Evolutionary conservation across 2,797 vertebrate species (phyloP).

Genomic region (Lepidocolaptes lacrymiger): DNA sequence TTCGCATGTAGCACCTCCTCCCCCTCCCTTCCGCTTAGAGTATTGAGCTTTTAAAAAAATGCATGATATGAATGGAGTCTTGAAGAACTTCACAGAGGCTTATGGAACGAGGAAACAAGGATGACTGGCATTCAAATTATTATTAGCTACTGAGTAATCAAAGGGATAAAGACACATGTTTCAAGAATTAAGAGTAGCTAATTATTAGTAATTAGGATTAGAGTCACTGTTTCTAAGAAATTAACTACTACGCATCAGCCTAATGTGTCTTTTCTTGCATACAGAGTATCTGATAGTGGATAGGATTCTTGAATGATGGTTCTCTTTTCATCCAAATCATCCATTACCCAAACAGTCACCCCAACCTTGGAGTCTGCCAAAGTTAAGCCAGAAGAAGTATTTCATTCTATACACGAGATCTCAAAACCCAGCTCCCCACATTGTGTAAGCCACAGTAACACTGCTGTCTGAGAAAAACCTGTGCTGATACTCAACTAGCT

Average conservation of each 20-base stretch:
- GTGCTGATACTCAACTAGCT: neutral
- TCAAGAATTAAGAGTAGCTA: neutral
- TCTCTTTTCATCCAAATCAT: neutral
- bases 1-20: neutral
- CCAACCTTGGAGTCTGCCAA: neutral
- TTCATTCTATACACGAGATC: neutral
- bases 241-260: neutral
- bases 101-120: neutral
- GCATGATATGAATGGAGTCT: neutral
- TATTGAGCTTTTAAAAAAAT: neutral
- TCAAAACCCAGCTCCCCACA: neutral
- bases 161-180: constrained; percentile 12
- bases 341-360: neutral
- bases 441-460: neutral
- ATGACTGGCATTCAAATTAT: constrained; percentile 14
- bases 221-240: neutral
- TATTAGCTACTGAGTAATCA: constrained; percentile 1
- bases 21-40: neutral
- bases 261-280: neutral
- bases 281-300: neutral
- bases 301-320: rapidly evolving
- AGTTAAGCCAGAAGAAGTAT: neutral
- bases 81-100: neutral
- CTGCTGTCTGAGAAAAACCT: neutral
- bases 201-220: constrained; percentile 30